Conservation (phyloP, 2,888 invertebrate genomes). For the Orgyia antiqua region DNA sequence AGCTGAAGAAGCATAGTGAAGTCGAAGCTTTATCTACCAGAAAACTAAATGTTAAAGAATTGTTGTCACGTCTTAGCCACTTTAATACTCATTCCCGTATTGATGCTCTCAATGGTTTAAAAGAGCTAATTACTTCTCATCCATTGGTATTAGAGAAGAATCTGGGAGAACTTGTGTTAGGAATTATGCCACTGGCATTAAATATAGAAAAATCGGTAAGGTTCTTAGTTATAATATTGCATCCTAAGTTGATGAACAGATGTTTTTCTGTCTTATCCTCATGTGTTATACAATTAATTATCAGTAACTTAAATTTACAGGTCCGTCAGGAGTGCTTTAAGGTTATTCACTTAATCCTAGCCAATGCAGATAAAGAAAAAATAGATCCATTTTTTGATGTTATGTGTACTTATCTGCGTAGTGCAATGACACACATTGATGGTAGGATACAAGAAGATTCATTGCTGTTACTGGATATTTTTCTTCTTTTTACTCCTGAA, state of each 20-base stretch:
- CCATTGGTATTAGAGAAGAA: slow-evolving; percentile 69
- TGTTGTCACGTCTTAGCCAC: slow-evolving; percentile 84
- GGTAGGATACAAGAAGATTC: slow-evolving; percentile 90
- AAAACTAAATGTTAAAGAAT: slow-evolving; percentile 85
- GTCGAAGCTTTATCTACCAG: slow-evolving; percentile 80
- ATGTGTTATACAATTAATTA: no score
- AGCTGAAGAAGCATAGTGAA: slow-evolving; percentile 77
- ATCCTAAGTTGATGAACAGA: no score
- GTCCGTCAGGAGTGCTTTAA: slow-evolving; percentile 77
- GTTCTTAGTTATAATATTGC: no score
- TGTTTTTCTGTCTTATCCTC: no score
- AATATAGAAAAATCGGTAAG: slow-evolving; percentile 83
- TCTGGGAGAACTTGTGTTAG: slow-evolving; percentile 83
- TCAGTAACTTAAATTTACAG: no score
- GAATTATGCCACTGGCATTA: slow-evolving; percentile 82
- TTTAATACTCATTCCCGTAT: slow-evolving; percentile 83
- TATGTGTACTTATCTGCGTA: slow-evolving; percentile 87
- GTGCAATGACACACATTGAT: slow-evolving; percentile 94
- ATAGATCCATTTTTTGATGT: slow-evolving; percentile 86
- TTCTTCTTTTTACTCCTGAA: slow-evolving; percentile 82
- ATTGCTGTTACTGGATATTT: slow-evolving; percentile 85
- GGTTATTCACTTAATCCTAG: slow-evolving; percentile 71
- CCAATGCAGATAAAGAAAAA: slow-evolving; percentile 59
- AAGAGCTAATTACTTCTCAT: slow-evolving; percentile 64
- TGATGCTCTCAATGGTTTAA: slow-evolving; percentile 80